Conservation (phyloP, 2,113 vertebrate species). For the Ornithorhynchus anatinus region DNA sequence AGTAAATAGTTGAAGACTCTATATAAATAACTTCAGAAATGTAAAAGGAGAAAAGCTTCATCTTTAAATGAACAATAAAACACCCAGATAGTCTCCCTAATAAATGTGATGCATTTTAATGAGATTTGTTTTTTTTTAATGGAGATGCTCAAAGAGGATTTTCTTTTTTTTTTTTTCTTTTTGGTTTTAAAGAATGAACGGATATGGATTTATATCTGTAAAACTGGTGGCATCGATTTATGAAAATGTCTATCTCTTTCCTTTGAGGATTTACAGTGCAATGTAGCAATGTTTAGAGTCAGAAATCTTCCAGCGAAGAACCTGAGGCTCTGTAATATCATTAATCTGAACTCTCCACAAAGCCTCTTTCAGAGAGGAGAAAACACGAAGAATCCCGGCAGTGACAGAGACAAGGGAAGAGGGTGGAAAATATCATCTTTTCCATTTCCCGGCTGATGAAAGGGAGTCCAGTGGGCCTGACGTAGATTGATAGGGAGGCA, state of each 20-base stretch:
- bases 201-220: no score
- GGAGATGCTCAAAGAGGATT: no score
- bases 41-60: background rate
- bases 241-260: background rate
- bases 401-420: background rate
- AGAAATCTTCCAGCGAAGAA: background rate
- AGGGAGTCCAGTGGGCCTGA: no score
- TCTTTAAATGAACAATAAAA: background rate
- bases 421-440: background rate
- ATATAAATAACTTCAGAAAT: conserved; percentile 34
- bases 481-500: no score
- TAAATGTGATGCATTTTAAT: background rate
- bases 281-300: background rate
- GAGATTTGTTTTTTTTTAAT: no score
- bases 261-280: background rate
- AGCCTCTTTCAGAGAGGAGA: background rate
- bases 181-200: no score
- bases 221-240: background rate
- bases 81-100: conserved; percentile 1
- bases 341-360: background rate
- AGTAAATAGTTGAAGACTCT: conserved; percentile 57
- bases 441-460: background rate
- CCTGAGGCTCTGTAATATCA: background rate
- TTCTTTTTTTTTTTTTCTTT: no score
- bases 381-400: background rate